A percentile compares a stretch with the other conserved stretches of the same genome.
Evolutionary conservation across 2,113 vertebrate genomes (phyloP).

Genomic region (Morone chrysops): DNA sequence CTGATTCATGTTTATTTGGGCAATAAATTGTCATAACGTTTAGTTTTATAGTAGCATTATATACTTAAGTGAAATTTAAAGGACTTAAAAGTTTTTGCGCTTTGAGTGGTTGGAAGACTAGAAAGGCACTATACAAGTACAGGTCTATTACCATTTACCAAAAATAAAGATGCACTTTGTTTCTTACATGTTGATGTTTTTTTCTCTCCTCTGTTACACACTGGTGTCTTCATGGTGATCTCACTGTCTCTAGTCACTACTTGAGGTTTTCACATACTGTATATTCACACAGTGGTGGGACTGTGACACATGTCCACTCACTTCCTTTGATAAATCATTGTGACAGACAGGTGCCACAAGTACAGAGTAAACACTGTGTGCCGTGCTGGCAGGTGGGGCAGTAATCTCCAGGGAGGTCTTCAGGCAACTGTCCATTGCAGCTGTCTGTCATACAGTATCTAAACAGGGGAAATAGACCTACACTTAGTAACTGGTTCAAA

Average conservation of each 20-base stretch:
- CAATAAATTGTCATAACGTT: too few relatives aligned
- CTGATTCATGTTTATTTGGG: too few relatives aligned
- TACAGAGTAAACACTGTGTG: conserved; percentile 47
- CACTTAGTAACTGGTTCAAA: conserved; percentile 10
- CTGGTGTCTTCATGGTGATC: background rate
- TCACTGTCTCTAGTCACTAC: background rate
- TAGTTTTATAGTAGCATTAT: too few relatives aligned
- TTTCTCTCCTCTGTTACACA: background rate
- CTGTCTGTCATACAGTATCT: conserved; percentile 57
- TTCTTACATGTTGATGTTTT: background rate
- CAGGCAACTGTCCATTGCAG: conserved; percentile 66
- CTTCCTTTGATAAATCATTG: conserved; percentile 54
- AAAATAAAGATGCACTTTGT: background rate
- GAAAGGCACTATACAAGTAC: too few relatives aligned
- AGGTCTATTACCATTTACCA: too few relatives aligned
- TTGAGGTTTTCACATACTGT: conserved; percentile 32
- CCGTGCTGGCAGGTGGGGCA: conserved; percentile 41
- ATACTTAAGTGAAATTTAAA: background rate
- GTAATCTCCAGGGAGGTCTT: conserved; percentile 50
- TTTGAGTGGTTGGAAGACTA: too few relatives aligned
- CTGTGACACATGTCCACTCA: conserved; percentile 28
- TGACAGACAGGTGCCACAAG: conserved; percentile 67
- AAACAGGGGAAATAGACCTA: background rate
- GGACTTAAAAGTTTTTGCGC: too few relatives aligned
- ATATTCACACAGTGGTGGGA: conserved; percentile 52